phyloP scores from a whole-genome alignment of 2,113 vertebrate species.

The Scytalopus superciliaris region DNA sequence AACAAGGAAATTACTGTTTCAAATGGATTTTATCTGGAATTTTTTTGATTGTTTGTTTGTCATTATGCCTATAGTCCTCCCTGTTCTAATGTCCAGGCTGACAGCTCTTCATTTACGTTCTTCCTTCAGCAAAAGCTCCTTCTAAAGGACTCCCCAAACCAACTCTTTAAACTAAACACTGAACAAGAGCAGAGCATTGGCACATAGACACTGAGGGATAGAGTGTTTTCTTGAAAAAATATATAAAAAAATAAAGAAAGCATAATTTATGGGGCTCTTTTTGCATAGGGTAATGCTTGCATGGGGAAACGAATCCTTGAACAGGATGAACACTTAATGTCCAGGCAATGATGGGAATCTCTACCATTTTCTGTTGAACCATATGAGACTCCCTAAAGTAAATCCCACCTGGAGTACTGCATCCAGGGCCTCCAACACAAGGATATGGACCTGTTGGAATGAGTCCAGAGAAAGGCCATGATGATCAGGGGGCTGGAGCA shows the following conservation, averaged over 20 bases:
- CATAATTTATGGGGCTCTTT: background rate
- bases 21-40: background rate
- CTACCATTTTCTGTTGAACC: background rate
- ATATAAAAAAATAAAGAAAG: background rate
- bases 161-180: background rate
- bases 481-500: background rate
- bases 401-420: background rate
- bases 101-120: background rate
- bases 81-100: background rate
- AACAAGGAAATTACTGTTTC: background rate
- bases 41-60: background rate
- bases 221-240: background rate
- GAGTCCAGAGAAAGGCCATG: background rate
- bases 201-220: background rate
- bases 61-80: background rate
- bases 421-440: background rate
- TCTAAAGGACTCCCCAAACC: background rate
- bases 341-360: background rate
- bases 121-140: background rate
- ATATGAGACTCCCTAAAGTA: background rate
- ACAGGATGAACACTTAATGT: background rate
- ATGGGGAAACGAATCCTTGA: background rate
- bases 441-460: background rate
- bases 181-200: background rate
- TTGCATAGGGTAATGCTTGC: background rate